Evolutionary conservation across 2,797 vertebrate species (phyloP).

Genomic region (Potorous gilbertii): DNA sequence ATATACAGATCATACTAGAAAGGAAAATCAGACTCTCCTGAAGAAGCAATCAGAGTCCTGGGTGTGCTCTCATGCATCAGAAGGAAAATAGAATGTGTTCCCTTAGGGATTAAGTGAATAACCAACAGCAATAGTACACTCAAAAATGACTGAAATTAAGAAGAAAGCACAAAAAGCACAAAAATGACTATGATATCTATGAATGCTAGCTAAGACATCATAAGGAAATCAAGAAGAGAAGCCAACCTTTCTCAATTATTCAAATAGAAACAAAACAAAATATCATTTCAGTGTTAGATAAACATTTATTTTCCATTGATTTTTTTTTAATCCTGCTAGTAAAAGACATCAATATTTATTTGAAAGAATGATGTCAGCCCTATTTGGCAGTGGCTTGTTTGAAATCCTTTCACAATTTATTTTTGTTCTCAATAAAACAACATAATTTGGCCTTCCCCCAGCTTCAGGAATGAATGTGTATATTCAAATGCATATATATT

Average conservation of each 20-base stretch:
- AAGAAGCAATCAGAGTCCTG: accelerated
- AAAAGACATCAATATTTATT: conserved; percentile 70
- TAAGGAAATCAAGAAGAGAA: conserved; percentile 18
- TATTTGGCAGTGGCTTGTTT: conserved; percentile 66
- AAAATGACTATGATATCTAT: neutral
- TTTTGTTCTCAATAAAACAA: conserved; percentile 74
- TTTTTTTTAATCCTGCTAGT: conserved; percentile 55
- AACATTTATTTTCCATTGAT: conserved; percentile 65
- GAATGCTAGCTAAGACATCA: neutral
- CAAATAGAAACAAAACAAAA: neutral
- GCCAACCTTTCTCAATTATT: conserved; percentile 49
- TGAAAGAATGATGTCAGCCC: conserved; percentile 67
- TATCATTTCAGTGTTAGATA: conserved; percentile 51
- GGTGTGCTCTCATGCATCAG: neutral
- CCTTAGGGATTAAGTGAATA: neutral
- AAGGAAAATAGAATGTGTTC: neutral
- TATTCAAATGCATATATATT: conserved; percentile 57
- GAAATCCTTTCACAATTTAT: conserved; percentile 68
- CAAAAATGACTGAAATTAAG: conserved; percentile 3
- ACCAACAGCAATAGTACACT: neutral
- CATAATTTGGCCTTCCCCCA: conserved; percentile 61
- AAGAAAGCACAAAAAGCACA: neutral
- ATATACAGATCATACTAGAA: neutral
- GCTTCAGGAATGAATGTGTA: conserved; percentile 52
- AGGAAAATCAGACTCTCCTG: neutral